Evolutionary conservation across 2,888 invertebrate species (phyloP).

Genomic region (Asteroscopus sphinx): DNA sequence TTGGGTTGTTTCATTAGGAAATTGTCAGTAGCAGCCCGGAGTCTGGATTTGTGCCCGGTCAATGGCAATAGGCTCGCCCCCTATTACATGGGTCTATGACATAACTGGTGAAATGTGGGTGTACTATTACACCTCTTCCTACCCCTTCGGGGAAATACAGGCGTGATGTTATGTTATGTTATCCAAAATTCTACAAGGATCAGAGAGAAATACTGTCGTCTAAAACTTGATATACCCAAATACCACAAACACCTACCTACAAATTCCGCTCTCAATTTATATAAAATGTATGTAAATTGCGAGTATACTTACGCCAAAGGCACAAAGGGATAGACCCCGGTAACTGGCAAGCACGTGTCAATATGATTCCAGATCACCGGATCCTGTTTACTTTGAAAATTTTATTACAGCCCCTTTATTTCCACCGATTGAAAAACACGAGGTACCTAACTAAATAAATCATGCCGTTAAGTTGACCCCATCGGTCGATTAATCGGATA

Average conservation of each 20-base stretch:
- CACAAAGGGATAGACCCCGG: slow-evolving; percentile 23
- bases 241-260: background rate
- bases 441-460: slow-evolving; percentile 64
- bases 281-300: slow-evolving; percentile 27
- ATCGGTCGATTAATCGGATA: slow-evolving; percentile 65
- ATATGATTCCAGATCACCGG: slow-evolving; percentile 27
- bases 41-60: no score
- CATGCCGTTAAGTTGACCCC: slow-evolving; percentile 59
- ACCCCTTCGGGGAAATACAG: no score
- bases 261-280: slow-evolving; percentile 12
- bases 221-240: slow-evolving; percentile 5
- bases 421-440: slow-evolving; percentile 56
- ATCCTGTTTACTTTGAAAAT: slow-evolving; percentile 44
- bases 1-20: no score
- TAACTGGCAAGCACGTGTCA: slow-evolving; percentile 33
- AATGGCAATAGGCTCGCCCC: no score
- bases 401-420: slow-evolving; percentile 54
- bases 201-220: no score
- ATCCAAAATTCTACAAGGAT: no score
- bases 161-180: no score
- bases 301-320: slow-evolving; percentile 23
- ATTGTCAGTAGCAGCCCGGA: no score
- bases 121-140: no score
- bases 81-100: no score
- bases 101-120: no score